Percentiles rank a stretch among this genome's conserved stretches.
Evolutionary conservation across 2,797 vertebrate genomes (phyloP).

Genomic region (Hydrophis major): DNA sequence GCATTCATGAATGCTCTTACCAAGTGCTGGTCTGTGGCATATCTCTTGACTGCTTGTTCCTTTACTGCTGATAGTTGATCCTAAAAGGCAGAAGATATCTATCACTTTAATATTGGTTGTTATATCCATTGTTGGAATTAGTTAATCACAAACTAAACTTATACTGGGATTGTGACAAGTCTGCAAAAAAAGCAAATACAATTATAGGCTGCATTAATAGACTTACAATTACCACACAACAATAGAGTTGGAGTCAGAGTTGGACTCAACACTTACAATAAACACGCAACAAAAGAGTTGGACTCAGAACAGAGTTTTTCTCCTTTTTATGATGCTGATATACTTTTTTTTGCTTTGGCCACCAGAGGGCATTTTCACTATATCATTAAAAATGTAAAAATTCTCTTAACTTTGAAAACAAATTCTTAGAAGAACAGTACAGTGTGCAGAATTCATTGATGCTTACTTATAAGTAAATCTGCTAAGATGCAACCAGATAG

Average conservation of each 20-base stretch:
- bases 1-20: background rate
- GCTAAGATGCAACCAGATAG: background rate
- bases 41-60: background rate
- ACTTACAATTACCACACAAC: background rate
- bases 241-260: background rate
- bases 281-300: background rate
- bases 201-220: background rate
- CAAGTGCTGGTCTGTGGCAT: background rate
- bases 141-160: background rate
- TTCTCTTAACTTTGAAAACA: background rate
- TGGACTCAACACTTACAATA: background rate
- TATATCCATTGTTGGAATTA: background rate
- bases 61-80: background rate
- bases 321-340: background rate
- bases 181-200: background rate
- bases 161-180: background rate
- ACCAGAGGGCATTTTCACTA: conserved; percentile 4
- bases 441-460: background rate
- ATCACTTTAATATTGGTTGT: background rate
- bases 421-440: background rate
- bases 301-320: background rate
- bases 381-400: background rate
- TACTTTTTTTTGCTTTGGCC: background rate
- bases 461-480: background rate
- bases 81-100: background rate